Base-by-base conservation (phyloP, 2,113 vertebrate genomes). In the Ailuropoda melanoleuca region DNA sequence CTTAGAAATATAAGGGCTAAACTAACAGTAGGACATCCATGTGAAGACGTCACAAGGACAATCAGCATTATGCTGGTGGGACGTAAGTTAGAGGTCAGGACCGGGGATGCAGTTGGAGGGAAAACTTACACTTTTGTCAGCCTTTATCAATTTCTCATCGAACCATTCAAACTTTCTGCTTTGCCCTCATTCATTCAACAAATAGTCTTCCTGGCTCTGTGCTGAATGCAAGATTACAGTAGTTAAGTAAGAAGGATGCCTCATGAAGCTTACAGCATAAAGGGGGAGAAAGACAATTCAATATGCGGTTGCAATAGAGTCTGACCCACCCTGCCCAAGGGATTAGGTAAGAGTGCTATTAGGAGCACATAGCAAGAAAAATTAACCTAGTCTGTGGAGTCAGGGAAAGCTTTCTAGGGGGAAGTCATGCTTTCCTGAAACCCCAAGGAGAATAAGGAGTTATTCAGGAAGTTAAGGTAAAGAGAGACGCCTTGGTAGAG, bases 111-210 rank as follows among this genome's bases (percentile, higher is more conserved):
- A 68, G 46, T 82, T 93, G 75, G 23, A 50, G 43, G 43, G 81
- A 53, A 70, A 84, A 95, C 26, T 68, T 78, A 80, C 26, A 43
- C 23, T 53, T 46, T 96, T 92, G 70, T 93, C 66, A 90, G 87
- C 43, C 0, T n/a, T 74, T 81, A 91, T 89, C 90, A 93, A 46
- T 75, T 95, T 93, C 55, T 95, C 64, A 46, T 72, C 23, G 21
- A 95, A 8, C 10, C 26, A 58, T 93, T 95, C 53, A 92, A 93
- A 74, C 64, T 17, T 90, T 84, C 24, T 86, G 46, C 29, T 87
- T 62, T 88, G 80, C 87, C 81, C 17, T 19, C 53, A 81, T 78
- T 80, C 58, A 64, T 48, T 89, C 46, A 72, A 60, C 56, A 94
- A 86, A 90, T 31, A 64, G 48, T 56, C 34, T 62, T 77, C 13